Percentiles rank a stretch among this genome's conserved stretches.
phyloP scores from a whole-genome alignment of 2,113 vertebrate genomes.

The Maccullochella peelii region DNA sequence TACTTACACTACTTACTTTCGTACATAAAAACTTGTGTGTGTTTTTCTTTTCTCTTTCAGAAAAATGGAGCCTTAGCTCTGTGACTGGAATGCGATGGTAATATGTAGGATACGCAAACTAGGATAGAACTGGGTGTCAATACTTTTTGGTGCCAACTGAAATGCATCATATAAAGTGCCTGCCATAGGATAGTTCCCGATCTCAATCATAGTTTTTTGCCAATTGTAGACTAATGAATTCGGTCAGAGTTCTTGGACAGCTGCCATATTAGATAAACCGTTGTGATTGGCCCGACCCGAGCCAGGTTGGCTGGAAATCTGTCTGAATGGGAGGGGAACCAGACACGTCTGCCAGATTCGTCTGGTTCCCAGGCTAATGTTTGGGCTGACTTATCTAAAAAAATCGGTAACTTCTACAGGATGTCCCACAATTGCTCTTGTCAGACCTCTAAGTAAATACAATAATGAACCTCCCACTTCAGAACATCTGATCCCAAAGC shows the following conservation, averaged over 20 bases:
- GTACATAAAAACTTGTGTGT: not conserved
- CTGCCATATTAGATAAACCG: too few species aligned
- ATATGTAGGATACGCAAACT: not conserved
- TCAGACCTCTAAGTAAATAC: not conserved
- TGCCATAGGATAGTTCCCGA: not conserved
- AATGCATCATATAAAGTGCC: not conserved
- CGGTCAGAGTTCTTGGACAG: too few species aligned
- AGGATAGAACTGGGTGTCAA: not conserved
- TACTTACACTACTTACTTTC: not conserved
- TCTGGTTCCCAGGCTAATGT: not conserved
- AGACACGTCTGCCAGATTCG: too few species aligned
- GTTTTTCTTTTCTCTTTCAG: not conserved
- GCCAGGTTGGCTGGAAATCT: too few species aligned
- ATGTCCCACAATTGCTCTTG: not conserved
- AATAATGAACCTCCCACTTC: constrained; percentile 3
- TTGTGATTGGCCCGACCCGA: too few species aligned
- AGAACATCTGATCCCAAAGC: not conserved
- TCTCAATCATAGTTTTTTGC: not conserved
- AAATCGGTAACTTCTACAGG: too few species aligned
- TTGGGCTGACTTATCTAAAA: constrained; percentile 1
- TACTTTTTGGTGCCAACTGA: not conserved
- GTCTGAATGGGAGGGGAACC: too few species aligned
- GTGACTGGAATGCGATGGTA: not conserved
- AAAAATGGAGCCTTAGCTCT: not conserved
- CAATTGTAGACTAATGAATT: not conserved